A percentile compares a stretch with the other conserved stretches of the same genome.
These are phyloP conservation scores for Acanthacorydalis orientalis DNA, from an alignment of 2,888 invertebrate genomes.

Conservation along the genomic window DNA sequence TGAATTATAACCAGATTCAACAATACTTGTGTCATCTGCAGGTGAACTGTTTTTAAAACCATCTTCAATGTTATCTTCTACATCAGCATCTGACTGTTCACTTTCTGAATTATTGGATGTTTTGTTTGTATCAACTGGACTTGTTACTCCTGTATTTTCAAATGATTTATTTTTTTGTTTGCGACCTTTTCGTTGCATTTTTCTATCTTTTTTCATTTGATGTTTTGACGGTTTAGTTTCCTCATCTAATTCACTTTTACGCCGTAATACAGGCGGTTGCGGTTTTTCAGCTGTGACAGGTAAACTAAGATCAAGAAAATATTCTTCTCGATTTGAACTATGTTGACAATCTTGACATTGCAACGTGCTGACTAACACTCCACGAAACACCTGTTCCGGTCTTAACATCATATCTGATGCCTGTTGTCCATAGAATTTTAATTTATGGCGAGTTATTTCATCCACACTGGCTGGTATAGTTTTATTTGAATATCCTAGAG, in stretches of 20 bases:
- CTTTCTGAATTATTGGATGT: constrained; percentile 39
- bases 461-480: constrained; percentile 57
- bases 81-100: constrained; percentile 65
- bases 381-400: constrained; percentile 86
- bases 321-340: constrained; percentile 75
- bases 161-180: constrained; percentile 25
- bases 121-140: constrained; percentile 14
- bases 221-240: constrained; percentile 44
- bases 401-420: constrained; percentile 59
- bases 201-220: constrained; percentile 47
- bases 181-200: constrained; percentile 36
- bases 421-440: constrained; percentile 72
- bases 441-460: constrained; percentile 53
- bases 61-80: constrained; percentile 61
- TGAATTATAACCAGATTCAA: constrained; percentile 53
- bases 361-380: constrained; percentile 75
- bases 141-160: constrained; percentile 1
- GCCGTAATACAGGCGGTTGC: constrained; percentile 43
- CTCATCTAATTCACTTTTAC: constrained; percentile 27
- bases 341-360: constrained; percentile 81
- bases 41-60: constrained; percentile 22
- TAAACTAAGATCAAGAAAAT: constrained; percentile 87
- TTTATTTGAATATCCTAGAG: constrained; percentile 40
- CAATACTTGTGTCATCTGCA: constrained; percentile 17
- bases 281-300: constrained; percentile 66